Base-by-base conservation (phyloP, 2,113 vertebrate genomes). In the Monarcha castaneiventris region DNA sequence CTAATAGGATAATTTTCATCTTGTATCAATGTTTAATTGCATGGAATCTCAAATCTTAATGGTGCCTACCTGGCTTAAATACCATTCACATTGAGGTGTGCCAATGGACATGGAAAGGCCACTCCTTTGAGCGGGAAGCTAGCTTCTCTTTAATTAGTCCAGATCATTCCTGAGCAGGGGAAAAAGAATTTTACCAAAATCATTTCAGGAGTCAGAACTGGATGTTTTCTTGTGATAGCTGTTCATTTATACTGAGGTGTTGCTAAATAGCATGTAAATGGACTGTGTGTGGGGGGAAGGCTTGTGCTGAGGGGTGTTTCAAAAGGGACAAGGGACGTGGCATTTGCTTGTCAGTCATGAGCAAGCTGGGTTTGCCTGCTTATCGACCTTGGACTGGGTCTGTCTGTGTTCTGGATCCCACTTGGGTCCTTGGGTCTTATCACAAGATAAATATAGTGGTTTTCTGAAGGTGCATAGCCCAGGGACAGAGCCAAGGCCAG, bases 1-100 rank as follows among this genome's bases (percentile, higher is more conserved):
- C 87, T 96, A 93, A 88, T 94, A 93, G 79, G 81, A 81, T 94
- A 81, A 88, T 94, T 96, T 96, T 94, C 58, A 25, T 90, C 49
- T 79, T 74, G 17, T 89, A 84, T 93, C 13, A 3, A 35, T 90
- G 90, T 95, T 97, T 95, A 97, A 96, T 96, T 92, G 86, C 55
- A 84, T 74, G 78, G 80, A 95, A 94, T 88, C 73, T 89, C 49
- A 79, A 92, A 96, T 71, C 48, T 88, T 83, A 88, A 88, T 56
- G 55, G 43, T 55, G 73, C 63, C 26, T 92, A 22, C 25, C 8
- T 66, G 2, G 8, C 58, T 89, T 81, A 90, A 93, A 74, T 88
- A 64, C 75, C 1, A 0, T 77, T 94, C 59, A 84, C 21, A 16
- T 56, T 0, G 4, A 75, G 49, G 23, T 93, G 27, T 73, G 61